Percentiles rank a stretch among this genome's conserved stretches.
These are phyloP conservation scores for Papilio glaucus DNA, from an alignment of 1,140 invertebrate species.

Conservation along the genomic window DNA sequence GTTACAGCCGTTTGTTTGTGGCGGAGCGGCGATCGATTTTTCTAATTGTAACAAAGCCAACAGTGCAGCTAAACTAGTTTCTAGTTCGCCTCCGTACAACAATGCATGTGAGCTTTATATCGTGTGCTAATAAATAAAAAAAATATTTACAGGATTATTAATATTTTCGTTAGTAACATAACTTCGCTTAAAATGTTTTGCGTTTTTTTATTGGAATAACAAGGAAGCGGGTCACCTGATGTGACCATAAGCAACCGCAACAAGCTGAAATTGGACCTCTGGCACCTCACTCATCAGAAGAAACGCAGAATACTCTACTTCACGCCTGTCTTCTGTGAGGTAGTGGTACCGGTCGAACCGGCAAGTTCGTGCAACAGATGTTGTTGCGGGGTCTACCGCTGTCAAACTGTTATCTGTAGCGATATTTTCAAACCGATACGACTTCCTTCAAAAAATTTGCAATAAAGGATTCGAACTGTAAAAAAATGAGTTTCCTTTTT, in stretches of 20 bases:
- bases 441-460: background rate
- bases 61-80: conserved; percentile 42
- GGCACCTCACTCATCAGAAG: too few relatives aligned
- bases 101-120: conserved; percentile 44
- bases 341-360: too few relatives aligned
- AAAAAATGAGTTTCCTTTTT: background rate
- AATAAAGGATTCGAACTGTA: background rate
- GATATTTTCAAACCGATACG: background rate
- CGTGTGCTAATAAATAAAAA: conserved; percentile 35
- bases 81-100: conserved; percentile 42
- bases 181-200: too few relatives aligned
- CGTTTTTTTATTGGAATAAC: too few relatives aligned
- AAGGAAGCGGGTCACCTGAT: too few relatives aligned
- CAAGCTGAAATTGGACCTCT: too few relatives aligned
- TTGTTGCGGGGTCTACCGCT: too few relatives aligned
- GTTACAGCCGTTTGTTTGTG: conserved; percentile 34
- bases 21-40: conserved; percentile 43
- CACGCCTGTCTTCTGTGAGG: too few relatives aligned
- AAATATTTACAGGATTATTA: conserved; percentile 37
- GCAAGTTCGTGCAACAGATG: too few relatives aligned
- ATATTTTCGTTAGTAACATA: background rate
- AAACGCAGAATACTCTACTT: too few relatives aligned
- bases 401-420: too few relatives aligned
- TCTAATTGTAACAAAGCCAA: conserved; percentile 44
- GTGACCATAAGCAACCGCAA: too few relatives aligned